Evolutionary conservation across 2,113 vertebrate genomes (phyloP).

Genomic region (Pongo abelii): DNA sequence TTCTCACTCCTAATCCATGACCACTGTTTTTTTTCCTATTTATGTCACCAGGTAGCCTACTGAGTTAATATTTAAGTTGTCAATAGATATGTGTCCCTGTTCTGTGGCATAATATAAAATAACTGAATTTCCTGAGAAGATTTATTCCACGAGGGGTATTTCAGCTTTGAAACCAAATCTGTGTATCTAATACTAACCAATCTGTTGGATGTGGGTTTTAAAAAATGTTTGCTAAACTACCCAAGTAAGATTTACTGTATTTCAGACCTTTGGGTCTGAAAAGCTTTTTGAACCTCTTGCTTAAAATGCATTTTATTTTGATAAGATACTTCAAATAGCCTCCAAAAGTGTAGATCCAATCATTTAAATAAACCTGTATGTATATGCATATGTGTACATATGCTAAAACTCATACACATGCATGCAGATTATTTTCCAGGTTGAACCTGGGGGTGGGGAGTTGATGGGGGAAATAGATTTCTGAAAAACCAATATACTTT

Average conservation of each 20-base stretch:
- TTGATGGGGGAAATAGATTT: not conserved
- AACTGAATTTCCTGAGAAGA: slow-evolving; percentile 70
- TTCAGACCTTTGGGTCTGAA: slow-evolving; percentile 77
- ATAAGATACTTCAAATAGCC: slow-evolving; percentile 64
- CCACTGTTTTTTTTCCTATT: slow-evolving; percentile 64
- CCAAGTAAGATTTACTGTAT: slow-evolving; percentile 71
- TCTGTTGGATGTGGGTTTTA: slow-evolving; percentile 86
- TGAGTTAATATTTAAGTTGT: slow-evolving; percentile 82
- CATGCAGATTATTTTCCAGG: not conserved
- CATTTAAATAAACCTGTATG: slow-evolving; percentile 62
- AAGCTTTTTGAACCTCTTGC: slow-evolving; percentile 71
- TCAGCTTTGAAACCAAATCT: slow-evolving; percentile 82
- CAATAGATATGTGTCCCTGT: slow-evolving; percentile 61
- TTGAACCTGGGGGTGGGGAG: not conserved
- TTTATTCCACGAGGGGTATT: slow-evolving; percentile 29
- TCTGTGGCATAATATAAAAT: slow-evolving; percentile 61
- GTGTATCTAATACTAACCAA: slow-evolving; percentile 81
- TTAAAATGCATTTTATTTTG: slow-evolving; percentile 74
- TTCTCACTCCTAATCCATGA: slow-evolving; percentile 46
- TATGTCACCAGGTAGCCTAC: slow-evolving; percentile 70
- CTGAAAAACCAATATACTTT: slow-evolving; percentile 46
- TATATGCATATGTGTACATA: not conserved
- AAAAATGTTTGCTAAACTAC: slow-evolving; percentile 80
- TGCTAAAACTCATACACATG: not conserved
- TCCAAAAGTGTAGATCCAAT: slow-evolving; percentile 30